Evolutionary conservation across 2,888 invertebrate species (phyloP).

Genomic region (Perizoma affinitatum): DNA sequence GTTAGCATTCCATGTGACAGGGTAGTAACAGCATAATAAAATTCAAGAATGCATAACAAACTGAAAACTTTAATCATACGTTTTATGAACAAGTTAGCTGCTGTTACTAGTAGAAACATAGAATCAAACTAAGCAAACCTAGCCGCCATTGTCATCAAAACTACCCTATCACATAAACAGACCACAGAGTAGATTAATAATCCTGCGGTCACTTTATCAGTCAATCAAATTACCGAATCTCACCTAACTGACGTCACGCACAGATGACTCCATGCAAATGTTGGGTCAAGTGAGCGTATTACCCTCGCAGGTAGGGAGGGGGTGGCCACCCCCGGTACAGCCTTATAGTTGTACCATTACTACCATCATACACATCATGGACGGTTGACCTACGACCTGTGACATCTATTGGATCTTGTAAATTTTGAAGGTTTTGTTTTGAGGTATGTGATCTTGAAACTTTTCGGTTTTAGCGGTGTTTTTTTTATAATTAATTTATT

Average conservation of each 20-base stretch:
- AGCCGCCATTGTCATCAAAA: too few species aligned
- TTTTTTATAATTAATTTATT: too few species aligned
- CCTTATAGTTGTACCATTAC: constrained; percentile 64
- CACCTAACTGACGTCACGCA: constrained; percentile 58
- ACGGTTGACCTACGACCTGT: constrained; percentile 67
- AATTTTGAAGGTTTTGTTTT: constrained; percentile 38
- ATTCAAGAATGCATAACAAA: too few species aligned
- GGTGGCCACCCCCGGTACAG: constrained; percentile 53
- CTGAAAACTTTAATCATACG: too few species aligned
- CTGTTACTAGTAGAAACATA: too few species aligned
- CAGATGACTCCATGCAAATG: constrained; percentile 68
- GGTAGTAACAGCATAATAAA: too few species aligned
- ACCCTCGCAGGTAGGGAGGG: constrained; percentile 72
- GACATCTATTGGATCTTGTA: constrained; percentile 49
- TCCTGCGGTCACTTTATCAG: constrained; percentile 27
- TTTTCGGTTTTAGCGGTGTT: too few species aligned
- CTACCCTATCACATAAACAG: too few species aligned
- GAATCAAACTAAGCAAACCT: too few species aligned
- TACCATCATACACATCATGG: constrained; percentile 64
- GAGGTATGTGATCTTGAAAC: constrained; percentile 22
- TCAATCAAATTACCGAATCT: constrained; percentile 26
- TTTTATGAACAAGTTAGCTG: too few species aligned
- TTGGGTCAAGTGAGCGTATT: constrained; percentile 76
- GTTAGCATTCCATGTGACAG: too few species aligned
- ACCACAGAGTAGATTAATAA: not conserved